Evolutionary conservation across 2,797 vertebrate species (phyloP), one percentile per base, ranked within the genome.

Genomic region (Cynopterus sphinx): DNA sequence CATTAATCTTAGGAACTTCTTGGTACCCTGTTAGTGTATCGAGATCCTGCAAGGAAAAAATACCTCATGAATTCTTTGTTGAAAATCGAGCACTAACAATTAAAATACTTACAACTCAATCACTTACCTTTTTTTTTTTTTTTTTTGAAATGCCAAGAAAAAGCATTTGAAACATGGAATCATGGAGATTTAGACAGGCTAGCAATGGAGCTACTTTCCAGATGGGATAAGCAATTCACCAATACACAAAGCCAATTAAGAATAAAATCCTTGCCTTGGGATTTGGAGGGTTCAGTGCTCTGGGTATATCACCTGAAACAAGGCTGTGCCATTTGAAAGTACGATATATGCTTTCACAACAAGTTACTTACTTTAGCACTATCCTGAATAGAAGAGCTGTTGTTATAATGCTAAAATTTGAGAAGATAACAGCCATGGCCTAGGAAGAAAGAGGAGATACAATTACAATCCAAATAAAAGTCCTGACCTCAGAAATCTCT

Each of bases 331-430:
- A 5, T 36, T 55, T 88, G 59, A 61, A 68, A 77, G 81, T 75
- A 73, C 33, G 88, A 89, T 0, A 51, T 90, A 97, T 82, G 63
- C 57, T 98, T 97, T 77, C 95, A 81, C 65, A 97, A 96, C 85
- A 87, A 90, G 90, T 94, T 93, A 98, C 99, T 99, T 99, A 99
- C 99, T 99, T 99, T 53, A 99, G 98, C 96, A 99, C 99, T 88
- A 99, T 96, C 96, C 99, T 99, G 98, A 99, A 99, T 91, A 99
- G 99, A 90, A 99, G 98, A 87, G 99, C 99, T 96, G 99, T 99
- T 97, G 99, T 99, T 98, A 99, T 99, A 98, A 99, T 99, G 96
- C 99, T 99, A 98, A 99, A 99, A 98, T 99, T 99, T 97, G 99
- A 99, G 98, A 99, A 99, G 95, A 99, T 98, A 84, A 99, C 99